phyloP scores from a whole-genome alignment of 1,140 invertebrate genomes.

The Metaphire vulgaris region DNA sequence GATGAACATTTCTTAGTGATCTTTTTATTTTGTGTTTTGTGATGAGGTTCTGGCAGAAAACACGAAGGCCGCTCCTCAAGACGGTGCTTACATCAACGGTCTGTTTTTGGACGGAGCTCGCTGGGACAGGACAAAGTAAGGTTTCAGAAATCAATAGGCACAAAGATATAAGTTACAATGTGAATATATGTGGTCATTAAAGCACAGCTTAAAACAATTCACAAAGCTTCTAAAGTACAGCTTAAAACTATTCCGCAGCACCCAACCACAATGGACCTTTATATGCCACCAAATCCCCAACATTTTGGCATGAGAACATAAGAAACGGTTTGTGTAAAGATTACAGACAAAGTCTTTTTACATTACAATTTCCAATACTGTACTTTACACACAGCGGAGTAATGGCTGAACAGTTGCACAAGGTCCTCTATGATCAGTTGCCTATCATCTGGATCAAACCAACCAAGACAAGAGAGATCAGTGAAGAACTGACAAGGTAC shows the following conservation, averaged over 20 bases:
- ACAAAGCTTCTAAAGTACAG: neutral
- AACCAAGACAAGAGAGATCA: slow-evolving; percentile 35
- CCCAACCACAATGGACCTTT: neutral
- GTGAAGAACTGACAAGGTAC: neutral
- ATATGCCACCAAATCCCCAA: neutral
- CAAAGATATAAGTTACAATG: neutral
- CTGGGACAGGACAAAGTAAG: slow-evolving; percentile 42
- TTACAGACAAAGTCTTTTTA: too few relatives aligned
- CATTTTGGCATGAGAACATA: too few relatives aligned
- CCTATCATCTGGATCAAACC: slow-evolving; percentile 51
- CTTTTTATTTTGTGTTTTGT: too few relatives aligned
- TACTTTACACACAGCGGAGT: slow-evolving; percentile 31
- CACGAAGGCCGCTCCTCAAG: slow-evolving; percentile 43
- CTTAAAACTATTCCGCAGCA: neutral
- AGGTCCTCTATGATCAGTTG: slow-evolving; percentile 46
- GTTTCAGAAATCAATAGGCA: neutral
- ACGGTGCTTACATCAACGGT: slow-evolving; percentile 50
- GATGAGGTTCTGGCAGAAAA: too few relatives aligned
- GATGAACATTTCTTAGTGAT: too few relatives aligned
- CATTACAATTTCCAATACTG: too few relatives aligned
- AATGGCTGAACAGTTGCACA: slow-evolving; percentile 47
- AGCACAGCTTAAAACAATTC: neutral
- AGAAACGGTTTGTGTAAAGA: too few relatives aligned
- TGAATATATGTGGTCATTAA: neutral
- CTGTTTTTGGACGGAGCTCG: slow-evolving; percentile 50